Conservation (phyloP, 2,113 vertebrate species). For the Chamaea fasciata region DNA sequence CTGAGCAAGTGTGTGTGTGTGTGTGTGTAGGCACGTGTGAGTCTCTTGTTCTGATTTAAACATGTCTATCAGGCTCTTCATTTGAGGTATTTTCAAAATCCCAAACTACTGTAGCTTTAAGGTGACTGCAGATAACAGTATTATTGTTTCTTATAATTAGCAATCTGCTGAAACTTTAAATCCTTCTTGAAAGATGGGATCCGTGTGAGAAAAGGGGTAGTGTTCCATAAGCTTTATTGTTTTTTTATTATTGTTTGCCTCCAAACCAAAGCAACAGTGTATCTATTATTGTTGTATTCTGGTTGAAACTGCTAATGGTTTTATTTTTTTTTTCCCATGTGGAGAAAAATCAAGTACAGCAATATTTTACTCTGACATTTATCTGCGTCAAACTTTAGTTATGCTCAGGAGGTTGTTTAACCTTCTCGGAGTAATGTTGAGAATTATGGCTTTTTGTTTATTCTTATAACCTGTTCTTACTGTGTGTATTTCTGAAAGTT, state of each 20-base stretch:
- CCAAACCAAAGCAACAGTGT: not conserved
- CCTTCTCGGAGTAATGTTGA: not conserved
- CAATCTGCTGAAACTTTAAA: conserved; percentile 54
- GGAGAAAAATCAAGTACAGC: conserved; percentile 26
- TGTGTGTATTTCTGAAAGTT: conserved; percentile 18
- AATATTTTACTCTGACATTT: conserved; percentile 43
- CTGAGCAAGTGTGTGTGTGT: not conserved
- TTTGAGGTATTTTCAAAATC: not conserved
- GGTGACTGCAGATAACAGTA: conserved; percentile 13
- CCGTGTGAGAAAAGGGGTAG: not conserved
- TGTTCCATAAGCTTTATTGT: not conserved
- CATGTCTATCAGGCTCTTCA: not conserved
- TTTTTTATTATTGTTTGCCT: not conserved
- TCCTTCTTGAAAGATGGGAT: not conserved
- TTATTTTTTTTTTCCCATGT: not conserved
- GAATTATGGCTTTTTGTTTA: not conserved
- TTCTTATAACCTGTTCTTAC: not conserved
- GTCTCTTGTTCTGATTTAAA: not conserved
- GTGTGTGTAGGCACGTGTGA: not conserved
- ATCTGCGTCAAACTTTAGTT: conserved; percentile 47
- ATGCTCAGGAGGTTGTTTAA: conserved; percentile 21
- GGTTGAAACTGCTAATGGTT: conserved; percentile 21
- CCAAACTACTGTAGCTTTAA: conserved; percentile 26
- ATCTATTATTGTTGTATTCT: not conserved
- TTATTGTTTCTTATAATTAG: conserved; percentile 29